These are phyloP conservation scores for Todiramphus saurophagus DNA, from an alignment of 2,113 vertebrate species.

Conservation along the genomic window DNA sequence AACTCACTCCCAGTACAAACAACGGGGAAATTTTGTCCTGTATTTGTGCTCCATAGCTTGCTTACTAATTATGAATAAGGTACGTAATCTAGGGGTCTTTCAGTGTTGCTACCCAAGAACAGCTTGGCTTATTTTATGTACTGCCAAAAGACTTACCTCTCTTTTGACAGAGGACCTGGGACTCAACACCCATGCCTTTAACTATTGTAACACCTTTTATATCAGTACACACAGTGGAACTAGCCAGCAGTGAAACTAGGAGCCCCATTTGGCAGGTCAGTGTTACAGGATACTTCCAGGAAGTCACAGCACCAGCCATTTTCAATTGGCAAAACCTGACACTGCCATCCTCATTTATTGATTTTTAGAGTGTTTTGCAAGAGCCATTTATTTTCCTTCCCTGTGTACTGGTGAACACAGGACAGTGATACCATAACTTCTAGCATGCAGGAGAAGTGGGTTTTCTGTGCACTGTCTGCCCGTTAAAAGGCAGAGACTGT, in stretches of 20 bases:
- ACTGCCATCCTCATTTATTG: too few relatives aligned
- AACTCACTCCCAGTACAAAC: background rate
- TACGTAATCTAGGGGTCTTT: background rate
- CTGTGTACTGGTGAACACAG: background rate
- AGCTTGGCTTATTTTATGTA: background rate
- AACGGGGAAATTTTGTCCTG: background rate
- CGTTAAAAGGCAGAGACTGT: accelerated
- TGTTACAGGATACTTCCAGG: background rate
- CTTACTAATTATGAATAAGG: background rate
- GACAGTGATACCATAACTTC: accelerated
- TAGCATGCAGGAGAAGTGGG: accelerated
- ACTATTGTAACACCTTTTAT: background rate
- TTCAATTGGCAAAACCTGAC: background rate
- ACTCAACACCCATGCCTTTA: background rate
- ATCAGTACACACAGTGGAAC: background rate
- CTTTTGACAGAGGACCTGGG: background rate
- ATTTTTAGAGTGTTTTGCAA: background rate
- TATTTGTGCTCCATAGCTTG: background rate
- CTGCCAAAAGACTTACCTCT: background rate
- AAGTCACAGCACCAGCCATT: background rate
- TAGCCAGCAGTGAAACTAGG: background rate
- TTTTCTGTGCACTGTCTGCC: background rate
- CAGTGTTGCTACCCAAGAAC: background rate
- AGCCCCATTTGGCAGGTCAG: background rate
- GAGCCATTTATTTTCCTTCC: background rate